Conservation (phyloP, 2,888 invertebrate genomes). For the Caradrina kadenii region DNA sequence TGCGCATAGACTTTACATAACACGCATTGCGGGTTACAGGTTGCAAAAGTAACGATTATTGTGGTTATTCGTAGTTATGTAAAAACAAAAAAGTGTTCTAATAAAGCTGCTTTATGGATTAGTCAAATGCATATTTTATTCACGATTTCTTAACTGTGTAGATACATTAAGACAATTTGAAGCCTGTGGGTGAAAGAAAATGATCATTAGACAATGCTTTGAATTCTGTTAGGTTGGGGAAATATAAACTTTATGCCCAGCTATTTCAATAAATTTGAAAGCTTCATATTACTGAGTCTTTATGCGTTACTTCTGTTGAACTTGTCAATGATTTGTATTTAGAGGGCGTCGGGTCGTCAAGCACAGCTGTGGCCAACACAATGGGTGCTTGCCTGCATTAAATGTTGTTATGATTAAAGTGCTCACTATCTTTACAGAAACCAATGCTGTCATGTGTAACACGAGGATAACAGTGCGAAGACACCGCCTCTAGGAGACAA, state of each 20-base stretch:
- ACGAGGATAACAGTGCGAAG: constrained; percentile 38
- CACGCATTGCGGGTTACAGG: constrained; percentile 17
- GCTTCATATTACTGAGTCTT: constrained; percentile 65
- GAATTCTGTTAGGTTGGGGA: constrained; percentile 28
- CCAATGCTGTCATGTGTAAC: constrained; percentile 46
- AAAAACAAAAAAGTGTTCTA: constrained; percentile 15
- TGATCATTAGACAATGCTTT: constrained; percentile 2
- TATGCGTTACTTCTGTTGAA: constrained; percentile 78
- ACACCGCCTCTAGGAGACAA: constrained; percentile 20
- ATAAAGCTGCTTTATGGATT: not conserved
- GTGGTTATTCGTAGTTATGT: constrained; percentile 19
- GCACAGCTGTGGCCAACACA: constrained; percentile 80
- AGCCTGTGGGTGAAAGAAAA: not conserved
- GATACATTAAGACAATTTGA: not conserved
- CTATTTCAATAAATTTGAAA: constrained; percentile 38
- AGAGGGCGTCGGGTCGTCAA: constrained; percentile 73
- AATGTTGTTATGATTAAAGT: constrained; percentile 76
- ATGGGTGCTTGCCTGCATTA: constrained; percentile 70
- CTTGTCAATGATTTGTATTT: constrained; percentile 84
- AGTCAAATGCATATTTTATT: not conserved
- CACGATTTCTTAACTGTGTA: constrained; percentile 14
- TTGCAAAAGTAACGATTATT: constrained; percentile 33
- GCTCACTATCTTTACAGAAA: constrained; percentile 61
- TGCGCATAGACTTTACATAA: constrained; percentile 32
- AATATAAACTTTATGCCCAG: constrained; percentile 20